Percentiles rank a stretch among this genome's conserved stretches.
These are phyloP conservation scores for Serilophus lunatus DNA, from an alignment of 2,113 vertebrate species.

Conservation along the genomic window DNA sequence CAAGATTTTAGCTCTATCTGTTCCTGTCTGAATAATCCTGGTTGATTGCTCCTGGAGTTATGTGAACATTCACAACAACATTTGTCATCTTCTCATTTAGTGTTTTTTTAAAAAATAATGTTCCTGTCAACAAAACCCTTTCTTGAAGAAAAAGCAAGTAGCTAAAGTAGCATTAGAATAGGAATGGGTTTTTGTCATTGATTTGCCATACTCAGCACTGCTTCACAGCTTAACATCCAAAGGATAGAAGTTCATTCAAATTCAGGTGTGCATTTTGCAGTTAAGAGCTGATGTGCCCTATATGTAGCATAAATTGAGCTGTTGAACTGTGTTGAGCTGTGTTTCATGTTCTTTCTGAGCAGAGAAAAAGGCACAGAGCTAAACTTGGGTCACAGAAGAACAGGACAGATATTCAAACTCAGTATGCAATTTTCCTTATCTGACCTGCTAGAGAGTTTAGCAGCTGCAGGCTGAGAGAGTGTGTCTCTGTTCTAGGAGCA, in stretches of 20 bases:
- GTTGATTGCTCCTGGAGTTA: slow-evolving; percentile 29
- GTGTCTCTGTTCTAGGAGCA: not conserved
- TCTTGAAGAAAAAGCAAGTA: slow-evolving; percentile 9
- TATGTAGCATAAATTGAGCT: not conserved
- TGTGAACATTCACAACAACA: slow-evolving; percentile 24
- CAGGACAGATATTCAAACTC: not conserved
- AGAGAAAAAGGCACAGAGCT: not conserved
- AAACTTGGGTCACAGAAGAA: not conserved
- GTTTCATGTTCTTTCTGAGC: not conserved
- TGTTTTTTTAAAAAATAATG: slow-evolving; percentile 42
- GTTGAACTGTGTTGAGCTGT: not conserved
- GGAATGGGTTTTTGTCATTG: not conserved
- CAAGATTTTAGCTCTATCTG: not conserved
- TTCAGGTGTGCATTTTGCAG: not conserved
- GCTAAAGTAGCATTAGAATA: not conserved
- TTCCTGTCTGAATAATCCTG: not conserved
- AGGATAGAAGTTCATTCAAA: not conserved
- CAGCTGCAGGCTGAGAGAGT: not conserved
- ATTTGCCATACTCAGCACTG: slow-evolving; percentile 6
- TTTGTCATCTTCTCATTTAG: slow-evolving; percentile 49
- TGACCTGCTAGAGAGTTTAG: not conserved
- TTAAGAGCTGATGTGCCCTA: not conserved
- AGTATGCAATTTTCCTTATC: not conserved
- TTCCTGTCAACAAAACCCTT: slow-evolving; percentile 45
- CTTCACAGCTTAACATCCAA: not conserved